These are phyloP conservation scores for Hipparchia sbordonii DNA, from an alignment of 2,888 invertebrate species.

Conservation along the genomic window DNA sequence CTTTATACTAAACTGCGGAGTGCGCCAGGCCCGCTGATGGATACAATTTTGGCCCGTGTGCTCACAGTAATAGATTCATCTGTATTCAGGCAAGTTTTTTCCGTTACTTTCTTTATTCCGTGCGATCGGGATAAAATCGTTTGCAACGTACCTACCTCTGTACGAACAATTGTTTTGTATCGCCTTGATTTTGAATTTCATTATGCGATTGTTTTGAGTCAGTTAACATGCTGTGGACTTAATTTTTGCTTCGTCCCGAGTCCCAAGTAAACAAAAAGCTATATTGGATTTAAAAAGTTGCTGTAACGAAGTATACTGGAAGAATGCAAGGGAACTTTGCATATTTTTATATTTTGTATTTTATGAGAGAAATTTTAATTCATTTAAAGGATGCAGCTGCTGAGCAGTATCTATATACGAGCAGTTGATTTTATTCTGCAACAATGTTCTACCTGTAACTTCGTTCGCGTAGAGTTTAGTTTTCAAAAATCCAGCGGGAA, in stretches of 20 bases:
- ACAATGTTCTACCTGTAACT: background rate
- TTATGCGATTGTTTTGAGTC: conserved; percentile 49
- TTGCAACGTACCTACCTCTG: conserved; percentile 48
- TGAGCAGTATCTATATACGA: background rate
- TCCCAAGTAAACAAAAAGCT: conserved; percentile 20
- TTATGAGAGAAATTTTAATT: background rate
- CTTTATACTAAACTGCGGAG: too few species aligned
- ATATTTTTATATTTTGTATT: background rate
- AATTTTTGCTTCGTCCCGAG: conserved; percentile 35
- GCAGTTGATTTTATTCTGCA: background rate
- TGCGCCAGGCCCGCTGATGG: background rate
- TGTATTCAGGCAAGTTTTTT: conserved; percentile 71
- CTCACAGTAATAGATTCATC: conserved; percentile 44
- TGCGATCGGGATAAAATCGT: conserved; percentile 69
- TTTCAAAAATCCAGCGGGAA: too few species aligned
- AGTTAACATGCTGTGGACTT: conserved; percentile 44
- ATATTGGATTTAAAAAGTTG: conserved; percentile 21
- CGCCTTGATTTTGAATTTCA: conserved; percentile 76
- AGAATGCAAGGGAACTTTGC: background rate
- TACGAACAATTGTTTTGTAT: conserved; percentile 60
- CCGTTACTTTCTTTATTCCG: conserved; percentile 64
- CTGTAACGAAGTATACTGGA: background rate
- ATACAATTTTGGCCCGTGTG: conserved; percentile 9
- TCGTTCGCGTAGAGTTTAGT: too few species aligned
- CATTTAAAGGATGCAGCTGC: background rate